phyloP scores from a whole-genome alignment of 2,888 invertebrate genomes.

The Hedychridium roseum region DNA sequence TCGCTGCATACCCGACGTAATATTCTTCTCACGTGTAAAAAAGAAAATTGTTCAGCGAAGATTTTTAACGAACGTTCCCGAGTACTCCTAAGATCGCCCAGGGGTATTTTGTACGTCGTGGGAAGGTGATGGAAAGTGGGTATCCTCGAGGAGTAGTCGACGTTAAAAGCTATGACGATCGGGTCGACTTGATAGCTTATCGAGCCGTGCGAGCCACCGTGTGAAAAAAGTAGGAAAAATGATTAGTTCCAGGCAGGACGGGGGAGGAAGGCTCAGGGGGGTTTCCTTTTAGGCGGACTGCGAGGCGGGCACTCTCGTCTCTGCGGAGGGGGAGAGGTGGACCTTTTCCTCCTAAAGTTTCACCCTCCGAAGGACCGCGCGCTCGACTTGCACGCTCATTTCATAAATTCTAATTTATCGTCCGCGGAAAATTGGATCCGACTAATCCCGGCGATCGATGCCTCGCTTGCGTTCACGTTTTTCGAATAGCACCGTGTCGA shows the following conservation, averaged over 20 bases:
- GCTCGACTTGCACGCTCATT: slow-evolving; percentile 46
- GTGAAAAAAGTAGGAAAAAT: slow-evolving; percentile 47
- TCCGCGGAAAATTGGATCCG: slow-evolving; percentile 47
- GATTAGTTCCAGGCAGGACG: slow-evolving; percentile 55
- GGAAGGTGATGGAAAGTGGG: slow-evolving; percentile 31
- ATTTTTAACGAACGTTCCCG: too few relatives aligned
- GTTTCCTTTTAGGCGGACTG: slow-evolving; percentile 18
- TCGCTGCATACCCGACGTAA: neutral
- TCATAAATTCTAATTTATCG: slow-evolving; percentile 56
- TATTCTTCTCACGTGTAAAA: neutral
- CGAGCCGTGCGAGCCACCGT: slow-evolving; percentile 39
- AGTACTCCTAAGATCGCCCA: too few relatives aligned
- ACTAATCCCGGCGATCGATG: slow-evolving; percentile 50
- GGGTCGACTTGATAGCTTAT: slow-evolving; percentile 42
- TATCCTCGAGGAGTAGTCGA: too few relatives aligned
- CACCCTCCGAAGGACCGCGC: slow-evolving; percentile 37
- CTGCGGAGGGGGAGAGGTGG: slow-evolving; percentile 28
- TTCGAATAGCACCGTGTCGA: slow-evolving; percentile 19
- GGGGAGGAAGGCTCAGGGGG: slow-evolving; percentile 25
- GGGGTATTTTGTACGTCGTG: too few relatives aligned
- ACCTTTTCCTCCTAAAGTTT: slow-evolving; percentile 34
- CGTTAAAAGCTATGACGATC: slow-evolving; percentile 43
- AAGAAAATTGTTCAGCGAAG: neutral
- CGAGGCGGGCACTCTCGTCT: slow-evolving; percentile 14
- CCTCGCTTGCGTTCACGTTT: slow-evolving; percentile 36